These are phyloP conservation scores for Lagria hirta DNA, from an alignment of 2,888 invertebrate genomes.

Conservation along the genomic window DNA sequence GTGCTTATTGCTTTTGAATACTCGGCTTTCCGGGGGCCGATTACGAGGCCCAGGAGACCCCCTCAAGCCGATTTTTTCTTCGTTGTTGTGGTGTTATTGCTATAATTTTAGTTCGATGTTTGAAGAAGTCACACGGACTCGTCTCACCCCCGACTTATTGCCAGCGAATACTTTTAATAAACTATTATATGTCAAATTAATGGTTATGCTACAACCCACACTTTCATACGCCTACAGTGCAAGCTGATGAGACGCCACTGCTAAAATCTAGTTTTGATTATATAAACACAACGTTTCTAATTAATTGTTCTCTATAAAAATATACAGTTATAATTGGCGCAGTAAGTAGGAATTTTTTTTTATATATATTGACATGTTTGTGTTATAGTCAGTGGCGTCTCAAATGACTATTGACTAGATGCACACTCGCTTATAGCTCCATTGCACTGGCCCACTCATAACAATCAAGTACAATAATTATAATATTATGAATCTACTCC, in stretches of 20 bases:
- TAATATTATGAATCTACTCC: slow-evolving; percentile 12
- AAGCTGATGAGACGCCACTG: slow-evolving; percentile 17
- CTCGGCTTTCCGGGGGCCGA: slow-evolving; percentile 53
- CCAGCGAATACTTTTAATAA: slow-evolving; percentile 53
- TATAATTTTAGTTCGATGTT: slow-evolving; percentile 26
- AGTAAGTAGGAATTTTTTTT: slow-evolving; percentile 8
- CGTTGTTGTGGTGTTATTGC: slow-evolving; percentile 26
- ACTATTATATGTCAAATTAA: slow-evolving; percentile 53
- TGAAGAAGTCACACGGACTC: slow-evolving; percentile 39
- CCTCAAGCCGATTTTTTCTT: slow-evolving; percentile 16
- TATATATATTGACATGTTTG: neutral
- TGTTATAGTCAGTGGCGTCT: too few species aligned
- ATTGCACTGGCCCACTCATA: slow-evolving; percentile 48
- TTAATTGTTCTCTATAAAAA: too few species aligned
- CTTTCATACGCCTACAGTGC: slow-evolving; percentile 41
- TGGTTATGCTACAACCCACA: slow-evolving; percentile 43
- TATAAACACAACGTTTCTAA: too few species aligned
- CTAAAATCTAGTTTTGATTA: too few species aligned
- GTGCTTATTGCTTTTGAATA: slow-evolving; percentile 57
- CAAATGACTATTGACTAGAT: slow-evolving; percentile 53
- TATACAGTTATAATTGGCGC: too few species aligned
- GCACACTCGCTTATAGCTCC: slow-evolving; percentile 49
- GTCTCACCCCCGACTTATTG: slow-evolving; percentile 46
- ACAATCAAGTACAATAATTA: slow-evolving; percentile 24
- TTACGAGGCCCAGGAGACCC: slow-evolving; percentile 42